phyloP scores from a whole-genome alignment of 64 coral and sea anemone genomes.

The Stylophora pistillata region DNA sequence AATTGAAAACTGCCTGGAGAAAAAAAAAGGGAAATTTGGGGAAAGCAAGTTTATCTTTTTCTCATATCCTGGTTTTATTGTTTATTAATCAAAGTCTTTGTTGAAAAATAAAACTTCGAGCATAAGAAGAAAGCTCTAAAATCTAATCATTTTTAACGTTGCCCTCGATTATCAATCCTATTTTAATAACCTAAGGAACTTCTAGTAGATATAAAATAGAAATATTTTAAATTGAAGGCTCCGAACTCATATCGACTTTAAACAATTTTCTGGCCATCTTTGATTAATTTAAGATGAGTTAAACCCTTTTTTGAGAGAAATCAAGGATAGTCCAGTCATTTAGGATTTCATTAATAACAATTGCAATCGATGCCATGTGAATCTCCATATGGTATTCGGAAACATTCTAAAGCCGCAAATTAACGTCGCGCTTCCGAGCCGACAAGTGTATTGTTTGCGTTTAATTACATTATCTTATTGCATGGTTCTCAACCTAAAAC shows the following conservation, averaged over 20 bases:
- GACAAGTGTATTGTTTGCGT: constrained; percentile 2
- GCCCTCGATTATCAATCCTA: too few relatives aligned
- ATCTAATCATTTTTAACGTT: too few relatives aligned
- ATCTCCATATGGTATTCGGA: constrained; percentile 8
- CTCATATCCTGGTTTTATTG: too few relatives aligned
- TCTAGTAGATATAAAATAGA: too few relatives aligned
- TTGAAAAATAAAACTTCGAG: too few relatives aligned
- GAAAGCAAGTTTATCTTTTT: too few relatives aligned
- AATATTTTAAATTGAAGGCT: too few relatives aligned
- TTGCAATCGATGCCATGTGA: neutral
- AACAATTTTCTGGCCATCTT: neutral
- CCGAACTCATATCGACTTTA: neutral
- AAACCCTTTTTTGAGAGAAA: neutral
- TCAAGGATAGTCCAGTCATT: neutral
- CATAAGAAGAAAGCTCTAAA: too few relatives aligned
- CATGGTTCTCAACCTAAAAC: constrained; percentile 3
- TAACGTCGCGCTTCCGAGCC: neutral
- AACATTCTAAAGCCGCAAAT: constrained; percentile 10
- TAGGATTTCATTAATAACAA: constrained; percentile 9
- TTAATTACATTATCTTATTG: constrained; percentile 20
- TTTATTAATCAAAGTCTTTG: too few relatives aligned
- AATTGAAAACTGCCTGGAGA: neutral
- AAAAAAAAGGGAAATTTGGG: too few relatives aligned
- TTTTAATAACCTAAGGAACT: too few relatives aligned
- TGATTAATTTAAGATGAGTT: neutral